Conservation (phyloP, 1,140 invertebrate species). For the Cecropterus lyciades region DNA sequence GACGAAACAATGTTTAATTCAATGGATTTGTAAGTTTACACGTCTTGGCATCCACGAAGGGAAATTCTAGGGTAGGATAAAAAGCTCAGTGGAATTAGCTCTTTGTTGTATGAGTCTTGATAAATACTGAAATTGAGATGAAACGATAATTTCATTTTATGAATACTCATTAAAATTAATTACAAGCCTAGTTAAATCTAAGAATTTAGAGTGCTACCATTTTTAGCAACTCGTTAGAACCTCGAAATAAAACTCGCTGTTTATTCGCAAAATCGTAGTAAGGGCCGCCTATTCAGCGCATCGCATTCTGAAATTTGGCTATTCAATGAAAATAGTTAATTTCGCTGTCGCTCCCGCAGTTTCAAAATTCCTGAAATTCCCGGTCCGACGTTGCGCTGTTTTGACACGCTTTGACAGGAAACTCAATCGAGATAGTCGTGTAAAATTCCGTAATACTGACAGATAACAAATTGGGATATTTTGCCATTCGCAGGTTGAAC, state of each 20-base stretch:
- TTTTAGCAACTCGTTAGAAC: background rate
- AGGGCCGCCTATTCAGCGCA: background rate
- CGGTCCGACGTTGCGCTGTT: conserved; percentile 38
- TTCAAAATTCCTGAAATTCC: conserved; percentile 40
- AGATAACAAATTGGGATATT: conserved; percentile 16
- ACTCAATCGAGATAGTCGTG: conserved; percentile 20
- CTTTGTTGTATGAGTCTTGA: no score
- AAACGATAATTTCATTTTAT: no score
- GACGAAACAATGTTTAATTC: no score
- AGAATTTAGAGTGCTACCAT: no score
- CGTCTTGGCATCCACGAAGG: no score
- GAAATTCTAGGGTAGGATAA: no score
- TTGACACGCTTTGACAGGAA: conserved; percentile 43
- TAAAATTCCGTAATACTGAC: conserved; percentile 21
- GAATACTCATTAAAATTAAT: no score
- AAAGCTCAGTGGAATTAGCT: no score
- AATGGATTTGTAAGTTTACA: no score
- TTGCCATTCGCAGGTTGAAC: background rate
- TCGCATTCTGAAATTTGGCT: conserved; percentile 37
- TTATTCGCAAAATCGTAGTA: conserved; percentile 21
- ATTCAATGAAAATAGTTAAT: conserved; percentile 58
- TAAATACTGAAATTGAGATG: no score
- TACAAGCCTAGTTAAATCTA: no score
- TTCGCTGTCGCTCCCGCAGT: conserved; percentile 46
- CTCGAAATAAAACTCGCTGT: background rate